Evolutionary conservation across 2,888 invertebrate genomes (phyloP), one percentile per base, ranked within the genome.

Genomic region (Cantharis rustica): DNA sequence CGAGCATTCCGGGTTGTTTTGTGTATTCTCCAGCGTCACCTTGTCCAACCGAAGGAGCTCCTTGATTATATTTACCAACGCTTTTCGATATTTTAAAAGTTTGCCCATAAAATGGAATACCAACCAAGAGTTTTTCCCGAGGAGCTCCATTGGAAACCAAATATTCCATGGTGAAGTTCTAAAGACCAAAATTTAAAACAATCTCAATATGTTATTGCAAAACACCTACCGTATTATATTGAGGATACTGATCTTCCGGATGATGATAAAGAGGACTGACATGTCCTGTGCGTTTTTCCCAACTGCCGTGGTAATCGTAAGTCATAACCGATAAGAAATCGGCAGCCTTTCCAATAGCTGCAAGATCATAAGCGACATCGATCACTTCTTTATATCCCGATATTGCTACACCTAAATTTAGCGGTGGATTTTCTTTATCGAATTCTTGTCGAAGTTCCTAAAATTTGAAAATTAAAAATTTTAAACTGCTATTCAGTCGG

Each of bases 321-420:
- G 93, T 93, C 96, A 96, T 96, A 0, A 96, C 93, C 5, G 95
- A 95, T 85, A 96, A 90, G 86, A 95, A 96, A 82, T 96, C 95
- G 0, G 93, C 92, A 61, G 93, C 89, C 70, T 90, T 89, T 0
- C 94, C 94, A 63, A 97, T 89, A 1, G 91, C 88, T 0, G 91
- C 89, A 0, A 97, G 89, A 81, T 97, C 96, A 84, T 97, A 98
- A 0, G 95, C 96, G 11, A 93, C 91, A 78, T 94, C 94, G 68
- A 98, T 96, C 0, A 97, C 95, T 88, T 96, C 96, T 83, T 95
- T 95, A 85, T 97, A 97, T 0, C 97, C 97, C 0, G 97, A 96
- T 66, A 97, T 91, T 0, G 96, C 94, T 0, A 95, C 93, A 1
- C 96, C 95, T 27, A 98, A 86, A 63, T 93, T 91, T 85, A 97